phyloP scores from a whole-genome alignment of 2,888 invertebrate species.

The Amphipoea lucens region DNA sequence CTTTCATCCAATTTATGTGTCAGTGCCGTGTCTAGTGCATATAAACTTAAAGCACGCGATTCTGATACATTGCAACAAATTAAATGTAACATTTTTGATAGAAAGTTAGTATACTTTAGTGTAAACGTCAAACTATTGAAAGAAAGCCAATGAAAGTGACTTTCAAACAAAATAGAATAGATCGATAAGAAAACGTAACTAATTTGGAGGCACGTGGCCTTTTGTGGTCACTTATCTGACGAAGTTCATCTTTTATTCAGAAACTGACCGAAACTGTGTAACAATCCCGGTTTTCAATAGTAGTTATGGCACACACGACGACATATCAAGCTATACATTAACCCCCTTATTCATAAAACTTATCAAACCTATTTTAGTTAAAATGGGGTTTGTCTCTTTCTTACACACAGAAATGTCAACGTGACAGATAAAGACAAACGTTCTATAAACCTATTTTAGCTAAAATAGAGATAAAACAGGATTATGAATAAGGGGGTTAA shows the following conservation, averaged over 20 bases:
- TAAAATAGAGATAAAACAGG: no score
- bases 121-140: slow-evolving; percentile 31
- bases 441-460: no score
- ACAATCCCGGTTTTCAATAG: background rate
- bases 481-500: no score
- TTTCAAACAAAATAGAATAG: slow-evolving; percentile 57
- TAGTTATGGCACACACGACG: background rate
- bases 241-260: slow-evolving; percentile 25
- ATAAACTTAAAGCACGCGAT: slow-evolving; percentile 59
- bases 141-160: slow-evolving; percentile 60
- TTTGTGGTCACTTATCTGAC: slow-evolving; percentile 31
- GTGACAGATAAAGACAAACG: no score
- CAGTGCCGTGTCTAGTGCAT: slow-evolving; percentile 51
- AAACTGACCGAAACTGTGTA: background rate
- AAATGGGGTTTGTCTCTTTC: no score
- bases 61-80: slow-evolving; percentile 37
- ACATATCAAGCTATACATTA: background rate
- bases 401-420: no score
- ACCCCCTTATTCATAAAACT: no score
- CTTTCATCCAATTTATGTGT: slow-evolving; percentile 50
- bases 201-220: slow-evolving; percentile 48
- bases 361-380: no score
- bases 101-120: slow-evolving; percentile 56
- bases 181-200: slow-evolving; percentile 57
- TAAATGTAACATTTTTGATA: slow-evolving; percentile 58